Evolutionary conservation across 2,797 vertebrate species (phyloP), one percentile per base, ranked within the genome.

Genomic region (Clarias pachynema): DNA sequence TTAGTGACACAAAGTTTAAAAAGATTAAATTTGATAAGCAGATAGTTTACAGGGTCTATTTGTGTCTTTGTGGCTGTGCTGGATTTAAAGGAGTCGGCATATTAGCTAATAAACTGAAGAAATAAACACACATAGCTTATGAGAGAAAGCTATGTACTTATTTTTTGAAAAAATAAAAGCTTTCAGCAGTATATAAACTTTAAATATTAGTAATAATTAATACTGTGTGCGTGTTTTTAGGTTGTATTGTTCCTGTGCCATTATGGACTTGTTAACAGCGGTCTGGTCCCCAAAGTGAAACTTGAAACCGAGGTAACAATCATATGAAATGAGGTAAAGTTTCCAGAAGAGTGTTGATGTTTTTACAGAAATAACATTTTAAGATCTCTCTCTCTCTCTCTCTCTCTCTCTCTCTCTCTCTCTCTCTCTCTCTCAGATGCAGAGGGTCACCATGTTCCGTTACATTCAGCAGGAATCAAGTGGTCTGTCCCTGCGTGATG

Each of bases 211-310:
- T 26, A 49, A n/a, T 26, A 49, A 15, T 8, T 75, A 2, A 34
- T 7, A 56, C 1, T 59, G 10, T 68, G 9, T 79, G 31, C 86
- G 0, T 90, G 7, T 40, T 70, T 84, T 20, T 90, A 99, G 98
- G 95, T 98, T 84, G 92, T 96, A 0, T 92, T 97, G 90, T 88
- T 99, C 86, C 95, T 99, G 0, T 92, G 97, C 0, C 97, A 98
- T 78, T 94, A 96, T 31, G 94, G 95, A 15, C 94, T 96, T 74
- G 95, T 98, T 94, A 97, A 95, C 89, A 95, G 92, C 66, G 87
- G 89, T 75, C 94, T 95, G 70, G 94, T 96, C 74, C 94, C 93
- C 5, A 89, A 84, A 4, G 92, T 97, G 86, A 95, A 96, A 5
- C 95, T 94, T 53, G 91, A 95, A 15, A 95, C 94, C 2, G 96